Base-by-base conservation (phyloP, 2,888 invertebrate species). In the Branchipolynoe longqiensis region DNA sequence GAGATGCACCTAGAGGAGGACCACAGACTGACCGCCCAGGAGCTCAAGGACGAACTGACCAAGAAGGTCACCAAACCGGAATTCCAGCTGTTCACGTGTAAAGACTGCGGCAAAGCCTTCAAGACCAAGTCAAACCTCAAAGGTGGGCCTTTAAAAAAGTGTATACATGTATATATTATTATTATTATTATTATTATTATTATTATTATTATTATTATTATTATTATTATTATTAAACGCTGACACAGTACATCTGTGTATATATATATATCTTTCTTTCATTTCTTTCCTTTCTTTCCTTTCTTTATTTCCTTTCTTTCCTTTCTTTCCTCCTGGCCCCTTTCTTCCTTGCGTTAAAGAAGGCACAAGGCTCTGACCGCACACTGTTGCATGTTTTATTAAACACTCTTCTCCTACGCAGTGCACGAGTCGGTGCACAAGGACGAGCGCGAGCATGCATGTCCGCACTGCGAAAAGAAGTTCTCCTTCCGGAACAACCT, bases 401-500 rank as follows among this genome's bases (percentile, higher is more conserved):
- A n/a, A n/a, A n/a, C n/a, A n/a, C n/a, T n/a, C n/a, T n/a, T n/a
- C n/a, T n/a, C n/a, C n/a, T 69, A 22, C 36, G 14, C 78, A 78
- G 78, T 78, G 31, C 78, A 78, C 48, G 48, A 78, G 48, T 41
- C 78, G 3, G 78, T 78, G 0, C 78, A 78, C 22, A 1, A 14
- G 25, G 48, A 78, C 14, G 78, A 78, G 41, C 41, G 78, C 25
- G 48, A 78, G 28, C 48, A 78, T 31, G 31, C 1, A 4, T 78
- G 78, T 48, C 78, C 78, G 14, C 41, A 78, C 18, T 78, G 78
- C 18, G 3, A 41, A 4, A 78, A 41, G 41, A 78, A 54, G 78
- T 78, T 78, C 28, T 78, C 78, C 8, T 78, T 78, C 78, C 25
- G 48, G 14, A 78, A 41, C 25, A 78, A 78, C 78, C 78, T 78